A percentile compares a stretch with the other conserved stretches of the same genome.
Conservation (phyloP, 2,113 vertebrate species). For the Crypturellus undulatus region DNA sequence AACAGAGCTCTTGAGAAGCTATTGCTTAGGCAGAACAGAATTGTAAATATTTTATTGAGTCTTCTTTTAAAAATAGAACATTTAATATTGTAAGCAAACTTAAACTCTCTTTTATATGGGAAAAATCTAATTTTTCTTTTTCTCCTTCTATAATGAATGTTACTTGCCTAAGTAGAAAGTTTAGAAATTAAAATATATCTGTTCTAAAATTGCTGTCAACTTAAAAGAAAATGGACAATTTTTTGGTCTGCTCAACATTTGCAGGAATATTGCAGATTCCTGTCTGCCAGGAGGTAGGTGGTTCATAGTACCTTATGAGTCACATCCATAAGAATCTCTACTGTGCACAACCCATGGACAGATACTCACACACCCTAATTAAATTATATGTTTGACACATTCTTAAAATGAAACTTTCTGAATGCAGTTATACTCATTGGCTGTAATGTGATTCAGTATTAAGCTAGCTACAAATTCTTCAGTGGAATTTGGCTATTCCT, state of each 20-base stretch:
- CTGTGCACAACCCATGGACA: background rate
- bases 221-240: background rate
- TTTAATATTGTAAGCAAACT: background rate
- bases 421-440: background rate
- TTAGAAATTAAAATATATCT: background rate
- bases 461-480: background rate
- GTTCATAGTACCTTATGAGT: background rate
- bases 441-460: conserved; percentile 51
- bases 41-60: background rate
- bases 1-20: background rate
- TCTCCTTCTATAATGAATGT: background rate
- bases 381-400: conserved; percentile 61
- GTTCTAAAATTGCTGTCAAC: background rate
- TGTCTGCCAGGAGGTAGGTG: background rate
- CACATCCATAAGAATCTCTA: background rate
- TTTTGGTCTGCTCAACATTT: background rate
- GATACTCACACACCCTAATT: conserved; percentile 16
- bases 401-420: conserved; percentile 49
- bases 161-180: background rate
- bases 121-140: background rate
- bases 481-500: background rate
- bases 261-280: background rate
- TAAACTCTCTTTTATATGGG: background rate
- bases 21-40: background rate
- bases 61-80: background rate